Conservation (phyloP, 2,797 vertebrate genomes). For the Pteropus rufus region DNA sequence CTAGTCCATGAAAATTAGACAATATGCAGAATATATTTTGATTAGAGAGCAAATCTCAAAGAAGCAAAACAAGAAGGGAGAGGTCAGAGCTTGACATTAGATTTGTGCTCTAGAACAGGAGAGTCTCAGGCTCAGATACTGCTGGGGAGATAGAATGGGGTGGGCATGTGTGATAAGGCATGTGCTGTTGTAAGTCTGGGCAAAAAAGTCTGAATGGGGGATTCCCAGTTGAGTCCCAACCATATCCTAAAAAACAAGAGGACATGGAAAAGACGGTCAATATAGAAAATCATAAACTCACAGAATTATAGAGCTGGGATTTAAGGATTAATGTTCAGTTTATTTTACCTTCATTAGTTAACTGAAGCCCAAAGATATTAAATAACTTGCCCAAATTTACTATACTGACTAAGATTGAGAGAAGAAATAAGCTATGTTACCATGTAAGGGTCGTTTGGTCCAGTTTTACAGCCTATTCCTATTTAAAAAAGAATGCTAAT, state of each 20-base stretch:
- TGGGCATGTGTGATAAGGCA: accelerated
- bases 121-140: neutral
- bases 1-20: neutral
- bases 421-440: neutral
- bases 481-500: slow-evolving; percentile 14
- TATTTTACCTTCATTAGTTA: neutral
- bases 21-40: neutral
- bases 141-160: accelerated
- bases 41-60: neutral
- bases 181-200: neutral
- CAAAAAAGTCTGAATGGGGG: neutral
- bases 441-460: neutral
- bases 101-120: neutral
- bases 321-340: neutral
- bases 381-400: neutral
- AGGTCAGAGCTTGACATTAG: neutral
- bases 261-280: neutral
- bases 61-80: neutral
- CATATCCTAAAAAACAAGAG: neutral
- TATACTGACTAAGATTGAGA: neutral
- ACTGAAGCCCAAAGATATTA: neutral
- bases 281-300: neutral
- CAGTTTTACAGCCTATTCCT: neutral
- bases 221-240: neutral
- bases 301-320: neutral